Evolutionary conservation across 2,888 invertebrate genomes (phyloP).

Genomic region (Yponomeuta evonymella): DNA sequence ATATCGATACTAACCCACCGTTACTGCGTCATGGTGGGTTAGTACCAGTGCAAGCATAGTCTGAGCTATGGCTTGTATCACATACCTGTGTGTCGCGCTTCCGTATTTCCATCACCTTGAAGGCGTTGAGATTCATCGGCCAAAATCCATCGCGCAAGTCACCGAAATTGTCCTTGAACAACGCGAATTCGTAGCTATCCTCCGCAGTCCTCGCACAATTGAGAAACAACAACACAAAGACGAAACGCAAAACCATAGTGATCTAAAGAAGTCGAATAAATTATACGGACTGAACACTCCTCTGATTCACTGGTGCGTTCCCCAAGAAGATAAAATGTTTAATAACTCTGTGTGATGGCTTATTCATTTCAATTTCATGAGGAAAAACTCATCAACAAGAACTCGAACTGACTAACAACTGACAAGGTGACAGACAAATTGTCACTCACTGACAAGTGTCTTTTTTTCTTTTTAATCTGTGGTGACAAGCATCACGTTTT

Average conservation of each 20-base stretch:
- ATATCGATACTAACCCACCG: too few relatives aligned
- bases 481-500: too few relatives aligned
- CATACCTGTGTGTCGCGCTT: conserved; percentile 31
- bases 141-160: conserved; percentile 42
- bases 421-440: too few relatives aligned
- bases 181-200: conserved; percentile 29
- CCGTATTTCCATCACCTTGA: conserved; percentile 34
- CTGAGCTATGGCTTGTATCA: not conserved
- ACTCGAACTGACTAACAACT: not conserved
- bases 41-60: too few relatives aligned
- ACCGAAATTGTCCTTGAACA: conserved; percentile 22
- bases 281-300: not conserved
- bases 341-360: not conserved
- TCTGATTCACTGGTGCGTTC: not conserved
- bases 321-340: not conserved
- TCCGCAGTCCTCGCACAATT: conserved; percentile 40
- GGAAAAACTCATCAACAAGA: not conserved
- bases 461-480: too few relatives aligned
- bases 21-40: too few relatives aligned
- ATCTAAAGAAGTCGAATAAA: not conserved
- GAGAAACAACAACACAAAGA: conserved; percentile 42
- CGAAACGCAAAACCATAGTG: conserved; percentile 42
- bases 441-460: too few relatives aligned
- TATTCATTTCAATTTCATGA: not conserved
- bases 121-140: conserved; percentile 53